Conservation (phyloP, 1,140 invertebrate species). For the Ceratina calcarata region DNA sequence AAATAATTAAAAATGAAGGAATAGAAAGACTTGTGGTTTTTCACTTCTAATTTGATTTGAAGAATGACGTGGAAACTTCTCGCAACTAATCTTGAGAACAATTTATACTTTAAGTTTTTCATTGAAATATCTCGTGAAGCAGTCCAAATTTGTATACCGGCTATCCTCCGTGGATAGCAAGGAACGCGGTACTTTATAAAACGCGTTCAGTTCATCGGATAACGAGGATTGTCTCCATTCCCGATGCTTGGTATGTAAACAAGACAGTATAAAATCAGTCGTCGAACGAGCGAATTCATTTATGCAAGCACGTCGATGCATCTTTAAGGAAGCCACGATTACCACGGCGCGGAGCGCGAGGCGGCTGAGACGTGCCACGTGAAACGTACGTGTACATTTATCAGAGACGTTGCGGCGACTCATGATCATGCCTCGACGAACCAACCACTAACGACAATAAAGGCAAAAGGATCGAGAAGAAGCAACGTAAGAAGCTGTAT, state of each 20-base stretch:
- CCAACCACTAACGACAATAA: slow-evolving; percentile 43
- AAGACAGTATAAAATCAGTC: slow-evolving; percentile 31
- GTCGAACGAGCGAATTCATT: slow-evolving; percentile 39
- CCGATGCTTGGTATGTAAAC: slow-evolving; percentile 34
- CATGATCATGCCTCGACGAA: slow-evolving; percentile 22
- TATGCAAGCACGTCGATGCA: slow-evolving; percentile 39
- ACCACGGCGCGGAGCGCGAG: slow-evolving; percentile 18
- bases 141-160: not conserved
- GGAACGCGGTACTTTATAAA: slow-evolving; percentile 8
- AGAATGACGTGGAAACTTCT: too few relatives aligned
- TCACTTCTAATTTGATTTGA: too few relatives aligned
- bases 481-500: slow-evolving; percentile 56
- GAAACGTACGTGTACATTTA: slow-evolving; percentile 18
- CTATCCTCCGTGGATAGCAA: not conserved
- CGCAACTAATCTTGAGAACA: too few relatives aligned
- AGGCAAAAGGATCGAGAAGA: slow-evolving; percentile 52
- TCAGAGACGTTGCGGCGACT: slow-evolving; percentile 19
- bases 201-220: slow-evolving; percentile 4
- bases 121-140: not conserved
- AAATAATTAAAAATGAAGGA: too few relatives aligned
- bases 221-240: slow-evolving; percentile 27
- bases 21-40: too few relatives aligned
- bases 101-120: not conserved
- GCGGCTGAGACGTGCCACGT: slow-evolving; percentile 6
- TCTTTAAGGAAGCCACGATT: slow-evolving; percentile 29